These are phyloP conservation scores for Mugil cephalus DNA, from an alignment of 2,113 vertebrate species.

Conservation along the genomic window DNA sequence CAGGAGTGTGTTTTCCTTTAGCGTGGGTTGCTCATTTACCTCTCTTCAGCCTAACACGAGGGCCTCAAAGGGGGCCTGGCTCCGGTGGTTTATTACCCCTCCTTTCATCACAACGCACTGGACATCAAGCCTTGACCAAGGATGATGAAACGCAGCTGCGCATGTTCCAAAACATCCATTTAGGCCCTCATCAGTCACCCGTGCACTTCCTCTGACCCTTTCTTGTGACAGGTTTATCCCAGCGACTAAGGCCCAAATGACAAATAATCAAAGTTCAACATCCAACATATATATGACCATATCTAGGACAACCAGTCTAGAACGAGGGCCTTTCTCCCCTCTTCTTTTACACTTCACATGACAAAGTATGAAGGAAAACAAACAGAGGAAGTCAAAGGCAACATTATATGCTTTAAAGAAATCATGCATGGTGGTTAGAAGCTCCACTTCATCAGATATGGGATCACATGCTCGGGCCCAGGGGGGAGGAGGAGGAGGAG, in stretches of 20 bases:
- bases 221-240: not conserved
- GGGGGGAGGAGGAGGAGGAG: not conserved
- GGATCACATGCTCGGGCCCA: slow-evolving; percentile 66
- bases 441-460: slow-evolving; percentile 52
- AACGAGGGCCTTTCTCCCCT: not conserved
- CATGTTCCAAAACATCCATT: slow-evolving; percentile 45
- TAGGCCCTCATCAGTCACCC: slow-evolving; percentile 33
- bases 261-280: not conserved
- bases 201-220: slow-evolving; percentile 28
- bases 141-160: slow-evolving; percentile 63
- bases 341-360: not conserved
- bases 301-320: not conserved
- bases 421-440: slow-evolving; percentile 1
- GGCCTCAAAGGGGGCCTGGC: slow-evolving; percentile 23
- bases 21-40: slow-evolving; percentile 58
- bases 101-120: slow-evolving; percentile 42
- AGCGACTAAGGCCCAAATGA: slow-evolving; percentile 3
- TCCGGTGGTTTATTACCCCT: slow-evolving; percentile 17
- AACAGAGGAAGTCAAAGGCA: too few relatives aligned
- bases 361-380: not conserved
- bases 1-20: not conserved
- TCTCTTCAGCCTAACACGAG: slow-evolving; percentile 11
- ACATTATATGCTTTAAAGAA: not conserved
- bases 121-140: slow-evolving; percentile 49
- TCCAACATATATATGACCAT: not conserved